These are phyloP conservation scores for Urechis unicinctus DNA, from an alignment of 2,888 invertebrate species.

Conservation along the genomic window DNA sequence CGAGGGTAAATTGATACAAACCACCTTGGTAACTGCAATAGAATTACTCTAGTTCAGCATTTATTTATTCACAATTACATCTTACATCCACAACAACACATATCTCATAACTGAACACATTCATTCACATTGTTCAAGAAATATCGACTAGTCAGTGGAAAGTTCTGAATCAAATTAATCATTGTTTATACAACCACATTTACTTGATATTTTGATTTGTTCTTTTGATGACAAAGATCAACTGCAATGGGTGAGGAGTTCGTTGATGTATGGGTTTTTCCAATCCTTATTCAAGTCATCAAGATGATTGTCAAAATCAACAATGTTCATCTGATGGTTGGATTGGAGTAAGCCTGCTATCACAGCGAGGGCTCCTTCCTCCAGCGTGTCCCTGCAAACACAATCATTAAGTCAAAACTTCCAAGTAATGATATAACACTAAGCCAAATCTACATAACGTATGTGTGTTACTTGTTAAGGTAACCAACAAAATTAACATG, in stretches of 20 bases:
- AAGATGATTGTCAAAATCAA: constrained; percentile 95
- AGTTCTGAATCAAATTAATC: too few relatives aligned
- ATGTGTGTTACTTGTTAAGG: not conserved
- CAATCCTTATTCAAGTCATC: constrained; percentile 86
- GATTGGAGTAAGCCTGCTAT: constrained; percentile 68
- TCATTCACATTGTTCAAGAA: too few relatives aligned
- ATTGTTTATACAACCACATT: too few relatives aligned
- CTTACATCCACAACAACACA: too few relatives aligned
- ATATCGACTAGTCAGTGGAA: too few relatives aligned
- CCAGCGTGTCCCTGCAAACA: constrained; percentile 32
- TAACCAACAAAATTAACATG: too few relatives aligned
- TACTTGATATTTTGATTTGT: not conserved
- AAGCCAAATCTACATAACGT: not conserved
- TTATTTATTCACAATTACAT: too few relatives aligned
- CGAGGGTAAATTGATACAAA: too few relatives aligned
- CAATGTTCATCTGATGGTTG: constrained; percentile 68
- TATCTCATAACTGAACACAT: too few relatives aligned
- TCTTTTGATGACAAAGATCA: constrained; percentile 2
- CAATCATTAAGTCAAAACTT: not conserved
- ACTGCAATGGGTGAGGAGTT: constrained; percentile 25
- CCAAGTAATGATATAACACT: not conserved
- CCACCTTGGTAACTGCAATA: too few relatives aligned
- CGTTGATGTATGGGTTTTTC: constrained; percentile 69
- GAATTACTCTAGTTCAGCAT: too few relatives aligned
- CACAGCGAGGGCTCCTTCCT: constrained; percentile 50